phyloP scores from a whole-genome alignment of 2,888 invertebrate species.

The Diaphora mendica region DNA sequence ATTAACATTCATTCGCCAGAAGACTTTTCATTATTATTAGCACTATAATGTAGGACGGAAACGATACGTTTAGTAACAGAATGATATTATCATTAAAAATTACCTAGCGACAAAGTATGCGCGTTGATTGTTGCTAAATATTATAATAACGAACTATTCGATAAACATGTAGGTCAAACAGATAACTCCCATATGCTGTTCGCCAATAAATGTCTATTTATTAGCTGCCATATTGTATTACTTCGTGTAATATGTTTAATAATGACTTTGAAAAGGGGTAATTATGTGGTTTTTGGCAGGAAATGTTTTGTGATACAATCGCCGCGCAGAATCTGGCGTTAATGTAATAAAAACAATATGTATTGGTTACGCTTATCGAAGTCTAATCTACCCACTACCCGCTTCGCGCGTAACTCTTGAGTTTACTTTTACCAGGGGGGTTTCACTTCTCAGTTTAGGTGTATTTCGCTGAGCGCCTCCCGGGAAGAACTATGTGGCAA shows the following conservation, averaged over 20 bases:
- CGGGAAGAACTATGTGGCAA: too few relatives aligned
- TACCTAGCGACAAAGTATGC: not conserved
- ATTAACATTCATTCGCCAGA: not conserved
- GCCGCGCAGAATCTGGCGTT: not conserved
- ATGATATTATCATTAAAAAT: not conserved
- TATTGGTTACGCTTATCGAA: too few relatives aligned
- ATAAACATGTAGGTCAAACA: conserved; percentile 55
- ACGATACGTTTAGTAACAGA: not conserved
- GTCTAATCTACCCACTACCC: too few relatives aligned
- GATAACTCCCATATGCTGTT: conserved; percentile 43
- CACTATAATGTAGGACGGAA: not conserved
- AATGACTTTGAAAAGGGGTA: not conserved
- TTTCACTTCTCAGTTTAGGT: too few relatives aligned
- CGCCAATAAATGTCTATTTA: conserved; percentile 3
- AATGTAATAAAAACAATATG: not conserved
- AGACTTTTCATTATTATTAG: not conserved
- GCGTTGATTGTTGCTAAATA: conserved; percentile 15
- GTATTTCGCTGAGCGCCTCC: too few relatives aligned
- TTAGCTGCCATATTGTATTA: not conserved
- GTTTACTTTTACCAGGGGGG: too few relatives aligned
- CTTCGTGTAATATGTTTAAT: not conserved
- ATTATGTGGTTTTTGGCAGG: too few relatives aligned
- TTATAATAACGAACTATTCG: conserved; percentile 35
- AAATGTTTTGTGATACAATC: too few relatives aligned
- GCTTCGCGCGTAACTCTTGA: too few relatives aligned